Percentiles rank a stretch among this genome's conserved stretches.
Evolutionary conservation across 2,888 invertebrate genomes (phyloP).

Genomic region (Hipparchia semele): DNA sequence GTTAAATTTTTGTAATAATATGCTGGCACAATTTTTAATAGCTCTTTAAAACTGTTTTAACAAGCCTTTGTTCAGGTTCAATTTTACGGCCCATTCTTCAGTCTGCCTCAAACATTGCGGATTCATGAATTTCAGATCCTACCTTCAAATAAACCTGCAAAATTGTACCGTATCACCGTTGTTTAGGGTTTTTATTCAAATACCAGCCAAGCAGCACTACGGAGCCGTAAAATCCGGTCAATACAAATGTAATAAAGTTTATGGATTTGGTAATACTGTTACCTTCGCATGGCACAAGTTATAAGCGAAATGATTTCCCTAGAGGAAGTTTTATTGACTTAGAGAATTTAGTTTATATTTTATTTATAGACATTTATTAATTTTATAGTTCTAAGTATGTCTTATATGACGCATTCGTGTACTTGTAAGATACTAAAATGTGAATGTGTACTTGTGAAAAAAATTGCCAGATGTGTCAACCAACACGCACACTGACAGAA

Average conservation of each 20-base stretch:
- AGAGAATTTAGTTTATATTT: neutral
- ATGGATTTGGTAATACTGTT: slow-evolving; percentile 41
- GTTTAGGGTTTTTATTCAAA: slow-evolving; percentile 50
- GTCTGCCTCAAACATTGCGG: slow-evolving; percentile 36
- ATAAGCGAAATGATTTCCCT: slow-evolving; percentile 8
- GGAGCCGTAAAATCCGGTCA: slow-evolving; percentile 49
- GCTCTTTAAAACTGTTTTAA: slow-evolving; percentile 17
- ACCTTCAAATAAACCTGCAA: slow-evolving; percentile 40
- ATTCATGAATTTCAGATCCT: slow-evolving; percentile 39
- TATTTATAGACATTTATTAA: too few relatives aligned
- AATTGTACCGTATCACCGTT: slow-evolving; percentile 50
- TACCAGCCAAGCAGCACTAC: slow-evolving; percentile 43
- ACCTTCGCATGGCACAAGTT: slow-evolving; percentile 27
- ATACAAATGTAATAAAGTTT: slow-evolving; percentile 53
- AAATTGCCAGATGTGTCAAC: too few relatives aligned
- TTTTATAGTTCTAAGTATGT: too few relatives aligned
- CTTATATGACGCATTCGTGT: too few relatives aligned
- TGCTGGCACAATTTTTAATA: slow-evolving; percentile 9
- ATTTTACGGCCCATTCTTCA: slow-evolving; percentile 32
- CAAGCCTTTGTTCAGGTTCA: slow-evolving; percentile 23
- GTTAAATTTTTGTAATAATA: slow-evolving; percentile 2
- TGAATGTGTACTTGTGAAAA: too few relatives aligned
- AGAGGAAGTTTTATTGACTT: neutral
- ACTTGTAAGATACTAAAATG: too few relatives aligned
- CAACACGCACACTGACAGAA: too few relatives aligned